Percentiles rank a stretch among this genome's conserved stretches.
Conservation (phyloP, 2,113 vertebrate species). For the Neotragus moschatus region DNA sequence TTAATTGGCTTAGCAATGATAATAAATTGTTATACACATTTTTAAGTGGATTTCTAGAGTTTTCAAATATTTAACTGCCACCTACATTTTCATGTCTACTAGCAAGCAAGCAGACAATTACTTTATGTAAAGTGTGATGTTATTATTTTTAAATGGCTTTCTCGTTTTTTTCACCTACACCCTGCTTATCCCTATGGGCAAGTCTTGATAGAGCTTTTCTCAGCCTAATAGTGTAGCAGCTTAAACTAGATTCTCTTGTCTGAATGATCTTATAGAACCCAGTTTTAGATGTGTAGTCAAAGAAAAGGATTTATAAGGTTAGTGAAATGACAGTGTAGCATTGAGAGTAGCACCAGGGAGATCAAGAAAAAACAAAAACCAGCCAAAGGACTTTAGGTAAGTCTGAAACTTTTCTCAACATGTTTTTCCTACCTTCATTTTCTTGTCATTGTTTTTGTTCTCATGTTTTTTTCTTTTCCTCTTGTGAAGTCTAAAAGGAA, state of each 20-base stretch:
- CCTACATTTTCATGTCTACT: background rate
- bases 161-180: background rate
- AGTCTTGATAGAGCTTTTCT: background rate
- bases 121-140: background rate
- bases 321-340: background rate
- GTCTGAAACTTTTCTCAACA: background rate
- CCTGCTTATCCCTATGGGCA: background rate
- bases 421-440: background rate
- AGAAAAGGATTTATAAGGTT: background rate
- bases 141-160: background rate
- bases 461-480: background rate
- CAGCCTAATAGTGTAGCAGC: background rate
- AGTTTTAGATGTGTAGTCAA: background rate
- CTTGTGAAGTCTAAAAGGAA: background rate
- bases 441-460: background rate
- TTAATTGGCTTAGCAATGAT: slow-evolving; percentile 25
- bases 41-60: slow-evolving; percentile 25
- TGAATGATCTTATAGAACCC: background rate
- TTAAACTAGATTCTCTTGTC: background rate
- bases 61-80: slow-evolving; percentile 42
- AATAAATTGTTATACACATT: slow-evolving; percentile 27
- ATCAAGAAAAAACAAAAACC: background rate
- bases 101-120: background rate
- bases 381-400: background rate
- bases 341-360: background rate